phyloP scores from a whole-genome alignment of 2,113 vertebrate genomes.

The Planiliza haematocheilus region DNA sequence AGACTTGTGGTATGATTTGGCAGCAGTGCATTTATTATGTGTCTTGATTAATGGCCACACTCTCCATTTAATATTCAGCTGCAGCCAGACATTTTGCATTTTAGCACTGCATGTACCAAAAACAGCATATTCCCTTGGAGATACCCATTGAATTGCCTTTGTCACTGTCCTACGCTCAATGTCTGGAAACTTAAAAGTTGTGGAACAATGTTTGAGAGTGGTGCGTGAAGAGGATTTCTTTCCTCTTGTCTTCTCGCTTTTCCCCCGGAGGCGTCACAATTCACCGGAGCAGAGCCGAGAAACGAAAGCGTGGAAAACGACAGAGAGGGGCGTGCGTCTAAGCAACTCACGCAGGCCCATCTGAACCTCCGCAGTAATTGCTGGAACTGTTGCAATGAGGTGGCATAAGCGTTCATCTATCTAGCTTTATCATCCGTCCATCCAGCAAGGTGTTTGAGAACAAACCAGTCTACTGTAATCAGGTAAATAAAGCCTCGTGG shows the following conservation, averaged over 20 bases:
- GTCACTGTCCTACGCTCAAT: neutral
- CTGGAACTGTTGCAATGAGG: slow-evolving; percentile 12
- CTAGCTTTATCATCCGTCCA: neutral
- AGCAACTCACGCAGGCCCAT: slow-evolving; percentile 43
- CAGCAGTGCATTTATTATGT: too few species aligned
- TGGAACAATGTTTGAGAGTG: slow-evolving; percentile 14
- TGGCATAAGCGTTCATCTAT: slow-evolving; percentile 29
- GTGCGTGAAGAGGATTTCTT: slow-evolving; percentile 18
- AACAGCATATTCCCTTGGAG: too few species aligned
- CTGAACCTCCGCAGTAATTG: slow-evolving; percentile 45
- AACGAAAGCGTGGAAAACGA: slow-evolving; percentile 49
- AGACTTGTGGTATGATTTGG: too few species aligned
- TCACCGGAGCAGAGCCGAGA: slow-evolving; percentile 56
- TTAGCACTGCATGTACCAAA: too few species aligned
- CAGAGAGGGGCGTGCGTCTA: slow-evolving; percentile 50
- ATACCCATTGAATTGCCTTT: neutral
- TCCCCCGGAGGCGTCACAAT: slow-evolving; percentile 55
- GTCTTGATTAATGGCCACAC: too few species aligned
- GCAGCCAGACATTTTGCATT: too few species aligned
- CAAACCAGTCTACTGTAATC: neutral
- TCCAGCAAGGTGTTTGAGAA: slow-evolving; percentile 24
- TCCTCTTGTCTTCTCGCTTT: slow-evolving; percentile 28
- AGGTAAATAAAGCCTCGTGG: slow-evolving; percentile 34
- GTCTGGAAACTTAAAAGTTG: slow-evolving; percentile 11
- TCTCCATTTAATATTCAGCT: too few species aligned